These are phyloP conservation scores for Bambusicola thoracicus DNA, from an alignment of 2,113 vertebrate genomes.

Conservation along the genomic window DNA sequence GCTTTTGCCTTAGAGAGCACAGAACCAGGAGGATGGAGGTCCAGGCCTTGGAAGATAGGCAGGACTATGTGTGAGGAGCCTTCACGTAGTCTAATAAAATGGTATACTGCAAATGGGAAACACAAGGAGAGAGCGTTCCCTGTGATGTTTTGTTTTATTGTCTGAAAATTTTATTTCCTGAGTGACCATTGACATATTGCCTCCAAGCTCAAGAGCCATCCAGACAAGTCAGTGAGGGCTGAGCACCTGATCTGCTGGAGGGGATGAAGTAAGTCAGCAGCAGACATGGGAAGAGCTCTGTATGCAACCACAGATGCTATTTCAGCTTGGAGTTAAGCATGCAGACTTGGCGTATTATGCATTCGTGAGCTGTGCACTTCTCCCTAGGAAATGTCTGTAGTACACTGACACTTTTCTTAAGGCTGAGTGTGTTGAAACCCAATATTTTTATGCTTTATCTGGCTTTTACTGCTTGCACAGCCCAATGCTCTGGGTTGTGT, in stretches of 20 bases:
- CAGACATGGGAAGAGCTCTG: background rate
- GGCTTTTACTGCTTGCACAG: background rate
- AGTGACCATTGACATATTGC: accelerated
- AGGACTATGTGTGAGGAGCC: background rate
- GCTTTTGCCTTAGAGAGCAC: background rate
- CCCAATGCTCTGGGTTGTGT: background rate
- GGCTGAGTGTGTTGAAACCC: accelerated
- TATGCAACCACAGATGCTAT: accelerated
- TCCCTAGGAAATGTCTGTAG: background rate
- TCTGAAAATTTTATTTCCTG: background rate
- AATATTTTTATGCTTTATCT: background rate
- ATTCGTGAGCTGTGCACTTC: background rate
- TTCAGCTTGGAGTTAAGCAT: background rate
- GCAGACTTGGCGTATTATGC: background rate
- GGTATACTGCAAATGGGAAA: background rate
- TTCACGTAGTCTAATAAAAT: background rate
- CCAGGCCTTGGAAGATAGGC: background rate
- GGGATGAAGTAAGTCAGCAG: background rate
- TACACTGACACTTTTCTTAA: background rate
- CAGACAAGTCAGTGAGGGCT: background rate
- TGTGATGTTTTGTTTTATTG: background rate
- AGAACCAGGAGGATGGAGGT: background rate
- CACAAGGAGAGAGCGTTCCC: background rate
- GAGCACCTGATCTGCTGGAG: accelerated
- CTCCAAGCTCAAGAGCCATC: background rate